phyloP scores from a whole-genome alignment of 1,140 invertebrate species.

The Drosophila grimshawi region DNA sequence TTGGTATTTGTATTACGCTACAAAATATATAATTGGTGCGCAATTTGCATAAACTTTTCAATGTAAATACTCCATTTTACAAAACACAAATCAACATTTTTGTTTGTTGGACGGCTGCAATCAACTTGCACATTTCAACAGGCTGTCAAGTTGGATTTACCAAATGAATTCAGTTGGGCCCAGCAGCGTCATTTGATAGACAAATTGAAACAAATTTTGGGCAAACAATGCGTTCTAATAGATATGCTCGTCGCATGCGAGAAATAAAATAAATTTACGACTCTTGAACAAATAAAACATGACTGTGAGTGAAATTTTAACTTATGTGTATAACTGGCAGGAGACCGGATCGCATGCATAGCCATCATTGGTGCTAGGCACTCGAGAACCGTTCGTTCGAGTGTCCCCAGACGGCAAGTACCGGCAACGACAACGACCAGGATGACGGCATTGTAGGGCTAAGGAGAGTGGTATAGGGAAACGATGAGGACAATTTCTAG shows the following conservation, averaged over 20 bases:
- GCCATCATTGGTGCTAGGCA: conserved; percentile 53
- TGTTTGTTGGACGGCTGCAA: background rate
- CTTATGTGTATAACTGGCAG: conserved; percentile 11
- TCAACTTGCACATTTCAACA: conserved; percentile 1
- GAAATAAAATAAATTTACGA: conserved; percentile 64
- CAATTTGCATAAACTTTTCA: background rate
- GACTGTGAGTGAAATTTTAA: conserved; percentile 41
- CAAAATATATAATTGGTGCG: background rate
- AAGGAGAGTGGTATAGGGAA: background rate
- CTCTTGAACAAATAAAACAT: conserved; percentile 64
- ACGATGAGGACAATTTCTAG: conserved; percentile 56
- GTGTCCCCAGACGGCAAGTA: conserved; percentile 30
- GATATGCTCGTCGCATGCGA: conserved; percentile 45
- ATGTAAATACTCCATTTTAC: background rate
- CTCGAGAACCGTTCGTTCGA: conserved; percentile 13
- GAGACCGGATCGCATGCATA: conserved; percentile 65
- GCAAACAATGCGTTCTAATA: conserved; percentile 49
- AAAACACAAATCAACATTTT: background rate
- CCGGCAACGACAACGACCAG: conserved; percentile 5
- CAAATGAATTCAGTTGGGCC: background rate
- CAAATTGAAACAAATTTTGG: conserved; percentile 30
- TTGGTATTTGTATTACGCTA: background rate
- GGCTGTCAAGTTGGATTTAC: background rate
- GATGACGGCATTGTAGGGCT: background rate
- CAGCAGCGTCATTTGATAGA: conserved; percentile 21